Percentiles rank a stretch among this genome's conserved stretches.
Conservation (phyloP, 2,888 invertebrate species). For the Tipula unca region DNA sequence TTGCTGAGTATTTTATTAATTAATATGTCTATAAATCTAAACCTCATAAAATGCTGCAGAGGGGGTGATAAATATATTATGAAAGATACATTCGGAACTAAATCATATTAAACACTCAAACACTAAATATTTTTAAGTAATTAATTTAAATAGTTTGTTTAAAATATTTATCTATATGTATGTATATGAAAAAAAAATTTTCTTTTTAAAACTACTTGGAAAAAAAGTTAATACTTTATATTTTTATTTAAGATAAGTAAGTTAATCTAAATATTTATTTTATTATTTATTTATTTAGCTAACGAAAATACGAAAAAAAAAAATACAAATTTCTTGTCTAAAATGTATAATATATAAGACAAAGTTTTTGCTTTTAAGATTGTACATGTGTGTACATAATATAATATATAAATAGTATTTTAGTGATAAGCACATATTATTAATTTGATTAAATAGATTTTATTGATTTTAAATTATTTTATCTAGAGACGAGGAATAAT, state of each 20-base stretch:
- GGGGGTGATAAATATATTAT: neutral
- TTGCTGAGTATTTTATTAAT: neutral
- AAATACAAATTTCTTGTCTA: neutral
- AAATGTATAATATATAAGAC: neutral
- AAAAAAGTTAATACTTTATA: neutral
- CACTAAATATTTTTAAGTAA: neutral
- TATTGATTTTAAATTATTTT: slow-evolving; percentile 8
- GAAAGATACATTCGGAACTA: neutral
- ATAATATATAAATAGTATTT: neutral
- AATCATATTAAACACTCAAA: neutral
- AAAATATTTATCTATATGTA: neutral
- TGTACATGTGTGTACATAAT: neutral
- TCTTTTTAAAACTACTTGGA: neutral
- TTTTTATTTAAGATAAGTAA: neutral
- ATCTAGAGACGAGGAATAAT: neutral
- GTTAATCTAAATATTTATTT: neutral
- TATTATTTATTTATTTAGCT: neutral
- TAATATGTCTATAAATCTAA: too few species aligned
- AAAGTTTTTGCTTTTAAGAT: neutral
- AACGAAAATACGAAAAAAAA: neutral
- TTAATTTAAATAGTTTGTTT: neutral
- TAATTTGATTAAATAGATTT: slow-evolving; percentile 14
- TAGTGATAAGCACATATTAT: neutral
- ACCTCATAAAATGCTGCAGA: too few species aligned
- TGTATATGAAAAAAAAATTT: neutral